Base-by-base conservation (phyloP, 2,888 invertebrate species). In the Eustalomyia histrio region DNA sequence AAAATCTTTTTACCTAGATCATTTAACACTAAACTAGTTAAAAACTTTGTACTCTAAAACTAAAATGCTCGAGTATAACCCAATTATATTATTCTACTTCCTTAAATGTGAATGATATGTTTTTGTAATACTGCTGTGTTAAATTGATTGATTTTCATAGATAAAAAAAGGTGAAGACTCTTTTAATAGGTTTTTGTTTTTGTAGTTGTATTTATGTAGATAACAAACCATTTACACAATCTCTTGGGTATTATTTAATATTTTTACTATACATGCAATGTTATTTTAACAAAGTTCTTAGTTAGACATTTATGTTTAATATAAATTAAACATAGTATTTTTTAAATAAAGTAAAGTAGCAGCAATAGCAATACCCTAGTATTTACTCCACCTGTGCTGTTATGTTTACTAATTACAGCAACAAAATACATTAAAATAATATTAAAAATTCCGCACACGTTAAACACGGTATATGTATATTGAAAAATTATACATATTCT, bases 401-500 rank as follows among this genome's bases (percentile, higher is more conserved):
- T 69, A 76, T 76, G 76, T 78, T 81, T 81, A 81, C 81, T 81
- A 81, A 81, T 81, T 81, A 78, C 65, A 69, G 18, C 53, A 64
- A 73, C 47, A 33, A 57, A 47, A 58, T 60, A 35, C 29, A 29
- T 29, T 29, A 29, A 29, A 18, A 21, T 39, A 71, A 71, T 24
- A 61, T 52, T 64, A 71, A 39, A 61, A 69, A 81, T 81, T 81
- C 81, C 61, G 74, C 64, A 57, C 81, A 81, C 81, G 81, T 81
- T 71, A 50, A 76, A 73, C 43, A 47, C n/a, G 6, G 29, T 73
- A 76, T 74, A 71, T 74, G 74, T 64, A 60, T 78, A 81, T 74
- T 78, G 76, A 81, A 81, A 81, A 81, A 74, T 78, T 81, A 81
- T 81, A 78, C 74, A 67, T 81, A 78, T 71, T 74, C 71, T 52